These are phyloP conservation scores for Malurus cyaneus DNA, from an alignment of 2,113 vertebrate genomes.

Conservation along the genomic window DNA sequence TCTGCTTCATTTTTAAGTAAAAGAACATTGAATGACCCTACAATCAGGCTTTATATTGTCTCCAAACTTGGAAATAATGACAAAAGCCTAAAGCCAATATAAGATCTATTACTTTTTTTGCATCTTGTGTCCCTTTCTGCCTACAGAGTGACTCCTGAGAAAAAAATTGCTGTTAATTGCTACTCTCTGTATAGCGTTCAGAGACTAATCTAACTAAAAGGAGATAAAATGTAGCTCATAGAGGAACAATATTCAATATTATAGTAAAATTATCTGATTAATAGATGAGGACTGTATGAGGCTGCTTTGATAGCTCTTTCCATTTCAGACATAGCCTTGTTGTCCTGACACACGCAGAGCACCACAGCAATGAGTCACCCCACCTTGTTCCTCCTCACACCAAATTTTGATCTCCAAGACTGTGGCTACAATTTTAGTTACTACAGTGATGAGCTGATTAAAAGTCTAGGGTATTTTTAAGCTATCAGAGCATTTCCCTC, in stretches of 20 bases:
- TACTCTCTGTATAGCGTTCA: background rate
- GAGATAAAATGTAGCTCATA: background rate
- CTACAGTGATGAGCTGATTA: conserved; percentile 13
- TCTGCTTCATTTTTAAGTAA: background rate
- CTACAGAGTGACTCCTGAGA: background rate
- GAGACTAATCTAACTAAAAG: background rate
- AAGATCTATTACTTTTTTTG: background rate
- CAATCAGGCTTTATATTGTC: background rate
- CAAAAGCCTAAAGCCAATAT: background rate
- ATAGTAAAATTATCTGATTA: background rate
- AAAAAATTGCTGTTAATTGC: background rate
- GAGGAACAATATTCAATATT: background rate
- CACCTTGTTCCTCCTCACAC: background rate
- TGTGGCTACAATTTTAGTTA: background rate
- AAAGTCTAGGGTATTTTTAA: background rate
- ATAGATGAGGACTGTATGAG: background rate
- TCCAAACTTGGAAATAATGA: background rate
- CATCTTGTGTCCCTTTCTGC: background rate
- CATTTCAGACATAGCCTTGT: background rate
- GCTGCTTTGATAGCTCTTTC: background rate
- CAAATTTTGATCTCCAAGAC: conserved; percentile 4
- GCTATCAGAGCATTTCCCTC: background rate
- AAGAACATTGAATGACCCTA: background rate
- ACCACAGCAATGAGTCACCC: background rate
- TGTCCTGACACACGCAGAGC: background rate